Evolutionary conservation across 2,797 vertebrate species (phyloP).

Genomic region (Adrianichthys oophorus): DNA sequence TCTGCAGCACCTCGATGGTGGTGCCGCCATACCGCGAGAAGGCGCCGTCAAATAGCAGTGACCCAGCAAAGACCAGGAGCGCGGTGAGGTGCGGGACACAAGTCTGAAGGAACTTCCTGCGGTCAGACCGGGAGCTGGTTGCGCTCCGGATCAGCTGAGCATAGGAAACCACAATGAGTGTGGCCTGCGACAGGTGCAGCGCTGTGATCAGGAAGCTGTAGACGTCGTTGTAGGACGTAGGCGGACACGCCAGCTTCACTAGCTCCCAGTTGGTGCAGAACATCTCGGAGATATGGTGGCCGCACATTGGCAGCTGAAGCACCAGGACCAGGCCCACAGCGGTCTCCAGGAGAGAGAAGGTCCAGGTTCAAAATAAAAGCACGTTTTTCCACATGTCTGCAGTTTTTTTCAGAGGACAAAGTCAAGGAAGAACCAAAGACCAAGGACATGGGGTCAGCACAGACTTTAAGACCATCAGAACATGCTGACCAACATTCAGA

Average conservation of each 20-base stretch:
- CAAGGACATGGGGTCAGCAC: too few relatives aligned
- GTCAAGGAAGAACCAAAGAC: too few relatives aligned
- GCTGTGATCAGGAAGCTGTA: slow-evolving; percentile 50
- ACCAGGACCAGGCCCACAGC: background rate
- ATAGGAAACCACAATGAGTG: slow-evolving; percentile 65
- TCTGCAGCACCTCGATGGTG: slow-evolving; percentile 33
- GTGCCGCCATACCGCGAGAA: slow-evolving; percentile 48
- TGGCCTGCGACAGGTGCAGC: slow-evolving; percentile 34
- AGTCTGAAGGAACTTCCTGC: slow-evolving; percentile 67
- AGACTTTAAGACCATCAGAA: too few relatives aligned
- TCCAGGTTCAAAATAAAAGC: slow-evolving; percentile 3
- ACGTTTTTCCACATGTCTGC: too few relatives aligned
- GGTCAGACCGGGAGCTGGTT: slow-evolving; percentile 23
- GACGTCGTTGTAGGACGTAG: slow-evolving; percentile 36
- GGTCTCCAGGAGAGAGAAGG: slow-evolving; percentile 3
- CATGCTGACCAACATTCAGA: too few relatives aligned
- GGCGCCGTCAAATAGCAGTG: slow-evolving; percentile 53
- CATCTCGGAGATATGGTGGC: background rate
- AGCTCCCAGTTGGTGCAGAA: slow-evolving; percentile 20
- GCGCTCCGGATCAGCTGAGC: slow-evolving; percentile 49
- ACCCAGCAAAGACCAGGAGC: slow-evolving; percentile 44
- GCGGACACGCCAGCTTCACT: slow-evolving; percentile 23
- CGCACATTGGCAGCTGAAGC: slow-evolving; percentile 11
- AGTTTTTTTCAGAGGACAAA: too few relatives aligned
- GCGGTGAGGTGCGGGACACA: slow-evolving; percentile 70